A percentile compares a stretch with the other conserved stretches of the same genome.
Evolutionary conservation across 2,113 vertebrate genomes (phyloP).

Genomic region (Pycnonotus jocosus): DNA sequence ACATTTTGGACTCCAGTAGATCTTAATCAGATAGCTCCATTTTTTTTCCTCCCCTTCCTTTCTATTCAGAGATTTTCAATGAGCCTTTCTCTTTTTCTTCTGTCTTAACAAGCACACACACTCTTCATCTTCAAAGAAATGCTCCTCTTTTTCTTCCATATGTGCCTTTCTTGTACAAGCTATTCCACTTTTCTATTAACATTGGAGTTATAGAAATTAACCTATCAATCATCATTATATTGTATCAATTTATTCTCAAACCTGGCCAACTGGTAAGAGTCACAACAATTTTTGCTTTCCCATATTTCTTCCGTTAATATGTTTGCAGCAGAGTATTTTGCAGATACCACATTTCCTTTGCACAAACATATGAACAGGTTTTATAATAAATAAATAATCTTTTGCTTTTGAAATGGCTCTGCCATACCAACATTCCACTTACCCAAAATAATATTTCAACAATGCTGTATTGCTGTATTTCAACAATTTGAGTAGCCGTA

Average conservation of each 20-base stretch:
- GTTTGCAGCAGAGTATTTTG: neutral
- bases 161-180: neutral
- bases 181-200: neutral
- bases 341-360: neutral
- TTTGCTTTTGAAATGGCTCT: neutral
- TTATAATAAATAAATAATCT: neutral
- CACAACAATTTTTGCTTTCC: neutral
- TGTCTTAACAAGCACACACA: neutral
- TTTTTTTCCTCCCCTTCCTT: neutral
- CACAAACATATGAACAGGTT: neutral
- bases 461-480: neutral
- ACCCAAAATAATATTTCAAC: neutral
- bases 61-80: neutral
- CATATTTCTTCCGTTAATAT: neutral
- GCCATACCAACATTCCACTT: neutral
- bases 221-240: neutral
- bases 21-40: neutral
- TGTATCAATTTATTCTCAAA: neutral
- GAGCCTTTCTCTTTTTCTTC: neutral
- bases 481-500: too few species aligned
- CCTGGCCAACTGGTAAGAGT: neutral
- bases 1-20: neutral
- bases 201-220: neutral
- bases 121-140: neutral
- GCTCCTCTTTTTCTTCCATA: neutral